These are phyloP conservation scores for Crotalus viridis DNA, from an alignment of 2,113 vertebrate genomes.

Conservation along the genomic window DNA sequence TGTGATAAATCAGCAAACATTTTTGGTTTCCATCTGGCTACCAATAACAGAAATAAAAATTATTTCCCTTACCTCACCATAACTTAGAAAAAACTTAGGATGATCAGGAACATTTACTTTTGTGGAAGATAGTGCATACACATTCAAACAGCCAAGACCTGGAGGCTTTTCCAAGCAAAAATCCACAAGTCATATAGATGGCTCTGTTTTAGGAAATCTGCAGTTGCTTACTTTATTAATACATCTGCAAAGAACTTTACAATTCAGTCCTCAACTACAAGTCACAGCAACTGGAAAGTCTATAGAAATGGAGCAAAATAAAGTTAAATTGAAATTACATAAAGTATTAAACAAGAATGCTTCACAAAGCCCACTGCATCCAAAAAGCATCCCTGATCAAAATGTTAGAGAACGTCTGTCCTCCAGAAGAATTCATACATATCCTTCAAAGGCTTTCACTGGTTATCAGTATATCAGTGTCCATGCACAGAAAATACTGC, in stretches of 20 bases:
- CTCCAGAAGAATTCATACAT: background rate
- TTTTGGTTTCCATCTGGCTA: background rate
- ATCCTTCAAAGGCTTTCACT: background rate
- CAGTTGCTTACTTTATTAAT: constrained; percentile 43
- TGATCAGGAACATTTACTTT: background rate
- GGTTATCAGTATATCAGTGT: background rate
- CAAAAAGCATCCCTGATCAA: background rate
- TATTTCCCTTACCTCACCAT: background rate
- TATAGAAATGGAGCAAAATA: background rate
- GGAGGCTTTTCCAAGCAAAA: constrained; percentile 30
- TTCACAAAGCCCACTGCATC: background rate
- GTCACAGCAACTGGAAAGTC: background rate
- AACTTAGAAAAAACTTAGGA: background rate
- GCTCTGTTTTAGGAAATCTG: background rate
- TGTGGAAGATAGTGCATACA: constrained; percentile 31
- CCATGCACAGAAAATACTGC: background rate
- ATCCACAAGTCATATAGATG: constrained; percentile 25
- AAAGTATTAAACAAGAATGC: background rate
- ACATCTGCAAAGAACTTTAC: constrained; percentile 44
- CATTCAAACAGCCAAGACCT: constrained; percentile 46
- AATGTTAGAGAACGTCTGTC: background rate
- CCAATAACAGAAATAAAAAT: background rate
- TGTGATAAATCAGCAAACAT: background rate
- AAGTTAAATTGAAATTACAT: background rate
- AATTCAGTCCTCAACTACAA: constrained; percentile 27